phyloP scores from a whole-genome alignment of 1,140 invertebrate genomes.

The Rhyzopertha dominica region DNA sequence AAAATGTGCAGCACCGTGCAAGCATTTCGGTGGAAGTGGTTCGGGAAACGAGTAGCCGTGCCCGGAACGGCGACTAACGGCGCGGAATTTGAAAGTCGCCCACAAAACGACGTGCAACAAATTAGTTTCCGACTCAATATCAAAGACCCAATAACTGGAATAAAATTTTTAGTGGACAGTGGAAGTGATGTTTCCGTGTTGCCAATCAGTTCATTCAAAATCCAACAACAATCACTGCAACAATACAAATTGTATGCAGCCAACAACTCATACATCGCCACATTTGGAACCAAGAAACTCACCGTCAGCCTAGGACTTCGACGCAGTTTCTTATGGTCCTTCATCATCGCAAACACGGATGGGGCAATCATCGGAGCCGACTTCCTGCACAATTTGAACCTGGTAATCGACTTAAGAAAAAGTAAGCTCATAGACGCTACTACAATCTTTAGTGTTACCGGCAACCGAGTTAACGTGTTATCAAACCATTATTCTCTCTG shows the following conservation, averaged over 20 bases:
- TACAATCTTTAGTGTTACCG: conserved; percentile 1
- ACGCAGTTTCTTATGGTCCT: conserved; percentile 13
- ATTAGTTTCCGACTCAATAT: conserved; percentile 1
- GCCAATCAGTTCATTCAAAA: no score
- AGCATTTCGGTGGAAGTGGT: no score
- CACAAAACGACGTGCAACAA: neutral
- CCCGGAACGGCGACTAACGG: neutral
- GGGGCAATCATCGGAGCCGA: conserved; percentile 22
- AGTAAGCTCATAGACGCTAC: conserved; percentile 12
- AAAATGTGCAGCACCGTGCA: conserved; percentile 27
- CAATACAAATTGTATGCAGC: conserved; percentile 1
- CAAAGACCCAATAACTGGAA: neutral
- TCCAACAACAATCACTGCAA: conserved; percentile 24
- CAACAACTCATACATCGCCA: neutral
- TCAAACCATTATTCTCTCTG: no score
- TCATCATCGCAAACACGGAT: conserved; percentile 15
- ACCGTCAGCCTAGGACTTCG: neutral
- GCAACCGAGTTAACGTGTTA: no score
- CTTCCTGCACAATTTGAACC: conserved; percentile 14
- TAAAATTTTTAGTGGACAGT: neutral
- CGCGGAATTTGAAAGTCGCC: neutral
- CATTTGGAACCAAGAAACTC: neutral
- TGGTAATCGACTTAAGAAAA: conserved; percentile 19
- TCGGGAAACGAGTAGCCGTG: no score
- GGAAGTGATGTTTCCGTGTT: conserved; percentile 20